A percentile compares a stretch with the other conserved stretches of the same genome.
phyloP scores from a whole-genome alignment of 2,888 invertebrate genomes.

The Phania funesta region DNA sequence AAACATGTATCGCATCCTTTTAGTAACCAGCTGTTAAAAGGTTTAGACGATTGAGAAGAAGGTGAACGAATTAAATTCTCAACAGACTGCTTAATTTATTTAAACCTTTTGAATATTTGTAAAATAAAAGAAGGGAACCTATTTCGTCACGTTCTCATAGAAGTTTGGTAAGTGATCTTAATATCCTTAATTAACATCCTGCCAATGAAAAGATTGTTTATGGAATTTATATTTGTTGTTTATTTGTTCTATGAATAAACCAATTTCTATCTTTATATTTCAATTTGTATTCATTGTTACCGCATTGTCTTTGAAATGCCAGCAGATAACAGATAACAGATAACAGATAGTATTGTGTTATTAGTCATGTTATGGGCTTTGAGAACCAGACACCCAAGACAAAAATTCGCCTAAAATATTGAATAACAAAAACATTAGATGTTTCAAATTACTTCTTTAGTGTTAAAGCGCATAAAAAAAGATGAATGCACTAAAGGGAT shows the following conservation, averaged over 20 bases:
- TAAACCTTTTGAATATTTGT: neutral
- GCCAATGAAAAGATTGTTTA: neutral
- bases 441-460: conserved; percentile 36
- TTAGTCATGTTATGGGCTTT: neutral
- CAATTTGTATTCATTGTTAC: neutral
- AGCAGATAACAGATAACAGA: conserved; percentile 27
- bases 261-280: conserved; percentile 3
- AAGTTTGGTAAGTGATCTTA: neutral
- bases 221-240: neutral
- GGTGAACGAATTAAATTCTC: conserved; percentile 17
- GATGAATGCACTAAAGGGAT: neutral
- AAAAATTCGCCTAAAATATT: neutral
- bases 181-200: conserved; percentile 51
- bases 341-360: conserved; percentile 32
- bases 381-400: neutral
- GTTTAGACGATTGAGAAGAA: conserved; percentile 38
- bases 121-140: neutral
- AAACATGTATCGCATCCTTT: conserved; percentile 16
- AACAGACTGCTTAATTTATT: conserved; percentile 25
- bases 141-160: neutral
- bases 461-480: conserved; percentile 1
- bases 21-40: conserved; percentile 49
- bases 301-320: conserved; percentile 10
- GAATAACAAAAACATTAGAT: conserved; percentile 2
- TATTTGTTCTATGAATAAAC: conserved; percentile 18